These are phyloP conservation scores for Etia nguti DNA, from an alignment of 2,113 vertebrate species.

Conservation along the genomic window DNA sequence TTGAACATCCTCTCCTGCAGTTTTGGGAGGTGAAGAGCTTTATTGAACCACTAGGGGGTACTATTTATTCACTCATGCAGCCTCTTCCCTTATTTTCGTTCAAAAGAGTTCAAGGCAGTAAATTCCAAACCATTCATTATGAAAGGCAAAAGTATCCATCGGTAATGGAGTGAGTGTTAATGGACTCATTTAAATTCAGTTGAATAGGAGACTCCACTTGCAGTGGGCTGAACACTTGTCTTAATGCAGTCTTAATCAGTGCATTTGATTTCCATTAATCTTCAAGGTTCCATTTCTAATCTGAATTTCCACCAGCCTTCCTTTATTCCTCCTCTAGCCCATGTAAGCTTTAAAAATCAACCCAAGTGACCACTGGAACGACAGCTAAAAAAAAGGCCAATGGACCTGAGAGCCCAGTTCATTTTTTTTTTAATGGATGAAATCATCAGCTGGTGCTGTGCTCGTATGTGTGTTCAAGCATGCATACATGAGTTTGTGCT, in stretches of 20 bases:
- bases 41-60: neutral
- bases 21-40: neutral
- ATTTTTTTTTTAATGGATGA: neutral
- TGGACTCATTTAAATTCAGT: conserved; percentile 10
- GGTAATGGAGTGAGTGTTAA: neutral
- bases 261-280: conserved; percentile 1
- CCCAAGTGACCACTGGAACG: neutral
- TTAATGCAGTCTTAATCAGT: conserved; percentile 14
- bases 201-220: neutral
- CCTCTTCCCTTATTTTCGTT: neutral
- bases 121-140: neutral
- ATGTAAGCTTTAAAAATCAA: neutral
- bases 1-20: neutral
- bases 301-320: neutral
- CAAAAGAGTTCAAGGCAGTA: neutral
- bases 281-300: neutral
- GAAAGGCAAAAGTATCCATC: neutral
- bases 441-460: neutral
- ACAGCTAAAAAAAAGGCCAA: neutral
- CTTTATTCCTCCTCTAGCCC: neutral
- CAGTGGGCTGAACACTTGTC: neutral
- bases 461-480: neutral
- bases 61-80: neutral
- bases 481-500: neutral
- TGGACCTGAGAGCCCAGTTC: neutral